These are phyloP conservation scores for Pachyramphus minor DNA, from an alignment of 2,113 vertebrate species.

Conservation along the genomic window DNA sequence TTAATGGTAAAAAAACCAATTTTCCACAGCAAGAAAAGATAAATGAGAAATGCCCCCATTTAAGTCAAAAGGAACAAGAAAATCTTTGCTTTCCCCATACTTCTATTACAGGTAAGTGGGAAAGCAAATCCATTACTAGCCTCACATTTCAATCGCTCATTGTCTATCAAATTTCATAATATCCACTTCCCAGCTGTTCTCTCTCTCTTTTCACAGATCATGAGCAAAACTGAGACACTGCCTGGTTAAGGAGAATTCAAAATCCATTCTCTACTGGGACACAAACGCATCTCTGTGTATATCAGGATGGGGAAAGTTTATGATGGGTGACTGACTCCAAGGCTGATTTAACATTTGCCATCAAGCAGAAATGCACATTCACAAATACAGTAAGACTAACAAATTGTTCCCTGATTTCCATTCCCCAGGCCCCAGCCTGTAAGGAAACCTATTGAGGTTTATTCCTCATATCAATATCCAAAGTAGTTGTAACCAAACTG, in stretches of 20 bases:
- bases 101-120: constrained; percentile 58
- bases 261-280: constrained; percentile 24
- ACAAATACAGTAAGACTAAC: constrained; percentile 61
- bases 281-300: not conserved
- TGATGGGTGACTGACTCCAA: constrained; percentile 61
- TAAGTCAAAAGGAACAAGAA: constrained; percentile 41
- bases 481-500: constrained; percentile 60
- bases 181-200: not conserved
- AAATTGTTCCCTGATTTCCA: constrained; percentile 70
- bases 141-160: constrained; percentile 68
- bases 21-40: constrained; percentile 60
- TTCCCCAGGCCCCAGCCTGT: constrained; percentile 52
- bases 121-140: constrained; percentile 67
- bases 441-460: constrained; percentile 65
- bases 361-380: constrained; percentile 72
- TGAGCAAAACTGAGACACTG: constrained; percentile 4
- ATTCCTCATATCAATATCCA: constrained; percentile 50
- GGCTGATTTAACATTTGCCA: constrained; percentile 67
- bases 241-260: constrained; percentile 68
- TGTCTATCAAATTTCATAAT: constrained; percentile 31
- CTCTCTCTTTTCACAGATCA: not conserved
- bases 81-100: constrained; percentile 45
- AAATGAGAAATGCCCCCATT: constrained; percentile 24
- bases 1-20: not conserved
- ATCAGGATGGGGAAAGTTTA: constrained; percentile 39